A percentile compares a stretch with the other conserved stretches of the same genome.
Conservation (phyloP, 2,888 invertebrate genomes). For the Operophtera brumata region DNA sequence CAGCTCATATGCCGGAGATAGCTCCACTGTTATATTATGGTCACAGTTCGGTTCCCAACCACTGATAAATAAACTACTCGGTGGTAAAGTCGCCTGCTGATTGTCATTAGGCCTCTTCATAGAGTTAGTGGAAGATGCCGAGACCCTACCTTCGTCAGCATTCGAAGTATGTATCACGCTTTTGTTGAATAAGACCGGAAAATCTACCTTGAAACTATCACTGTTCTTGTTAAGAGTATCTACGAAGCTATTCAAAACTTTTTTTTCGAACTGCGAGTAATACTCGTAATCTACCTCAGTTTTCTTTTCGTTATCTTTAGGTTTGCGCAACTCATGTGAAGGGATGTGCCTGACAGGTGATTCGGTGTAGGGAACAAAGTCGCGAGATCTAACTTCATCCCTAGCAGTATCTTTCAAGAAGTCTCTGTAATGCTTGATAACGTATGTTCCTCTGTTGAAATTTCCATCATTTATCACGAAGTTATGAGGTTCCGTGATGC, state of each 20-base stretch:
- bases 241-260: constrained; percentile 59
- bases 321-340: constrained; percentile 33
- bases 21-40: constrained; percentile 48
- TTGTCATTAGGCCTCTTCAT: constrained; percentile 50
- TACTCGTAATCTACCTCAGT: constrained; percentile 53
- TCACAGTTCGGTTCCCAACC: constrained; percentile 56
- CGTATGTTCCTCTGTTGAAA: constrained; percentile 56
- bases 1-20: constrained; percentile 69
- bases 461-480: constrained; percentile 41
- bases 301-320: constrained; percentile 22
- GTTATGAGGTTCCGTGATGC: constrained; percentile 28
- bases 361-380: constrained; percentile 35
- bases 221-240: constrained; percentile 68
- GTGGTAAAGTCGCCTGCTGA: constrained; percentile 27
- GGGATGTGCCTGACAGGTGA: constrained; percentile 30
- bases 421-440: constrained; percentile 64
- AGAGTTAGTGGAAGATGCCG: constrained; percentile 60
- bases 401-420: constrained; percentile 55
- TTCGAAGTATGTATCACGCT: constrained; percentile 55
- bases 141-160: constrained; percentile 41
- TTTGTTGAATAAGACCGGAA: constrained; percentile 65
- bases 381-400: constrained; percentile 42
- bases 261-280: constrained; percentile 56
- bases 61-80: constrained; percentile 25
- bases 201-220: constrained; percentile 60